A percentile compares a stretch with the other conserved stretches of the same genome.
These are phyloP conservation scores for Sceloporus tristichus DNA, from an alignment of 2,113 vertebrate genomes.

Conservation along the genomic window DNA sequence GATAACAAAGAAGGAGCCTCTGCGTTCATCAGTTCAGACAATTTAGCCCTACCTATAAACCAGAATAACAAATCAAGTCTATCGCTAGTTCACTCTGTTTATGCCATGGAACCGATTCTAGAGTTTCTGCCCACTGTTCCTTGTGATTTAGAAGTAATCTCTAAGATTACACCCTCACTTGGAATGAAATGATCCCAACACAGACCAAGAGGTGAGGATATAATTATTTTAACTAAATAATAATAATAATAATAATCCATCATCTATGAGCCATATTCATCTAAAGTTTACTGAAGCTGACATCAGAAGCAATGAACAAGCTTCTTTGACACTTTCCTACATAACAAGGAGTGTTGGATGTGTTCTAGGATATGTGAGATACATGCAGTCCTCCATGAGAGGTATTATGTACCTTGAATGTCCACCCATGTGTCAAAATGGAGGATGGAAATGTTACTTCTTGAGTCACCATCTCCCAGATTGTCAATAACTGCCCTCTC, in stretches of 20 bases:
- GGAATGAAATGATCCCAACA: conserved; percentile 34
- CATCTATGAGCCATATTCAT: not conserved
- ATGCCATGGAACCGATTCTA: not conserved
- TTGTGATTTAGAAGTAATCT: conserved; percentile 30
- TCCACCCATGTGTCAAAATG: not conserved
- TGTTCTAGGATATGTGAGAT: not conserved
- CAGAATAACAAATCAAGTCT: conserved; percentile 15
- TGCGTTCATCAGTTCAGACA: not conserved
- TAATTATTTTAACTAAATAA: not conserved
- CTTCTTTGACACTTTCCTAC: not conserved
- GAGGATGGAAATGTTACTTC: not conserved
- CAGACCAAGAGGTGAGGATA: conserved; percentile 21
- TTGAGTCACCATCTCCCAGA: not conserved
- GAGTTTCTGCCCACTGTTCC: conserved; percentile 49
- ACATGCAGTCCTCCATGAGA: not conserved
- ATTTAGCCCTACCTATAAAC: not conserved
- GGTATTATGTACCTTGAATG: not conserved
- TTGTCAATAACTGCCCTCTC: not conserved
- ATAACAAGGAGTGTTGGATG: not conserved
- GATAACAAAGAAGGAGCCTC: not conserved
- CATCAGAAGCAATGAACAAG: not conserved
- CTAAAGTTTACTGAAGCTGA: not conserved
- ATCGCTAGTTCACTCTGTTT: not conserved
- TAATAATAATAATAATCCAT: not conserved
- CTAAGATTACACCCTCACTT: not conserved